phyloP scores from a whole-genome alignment of 35 echinoderm and acorn worm genomes.

The Ophiothrix spiculata region DNA sequence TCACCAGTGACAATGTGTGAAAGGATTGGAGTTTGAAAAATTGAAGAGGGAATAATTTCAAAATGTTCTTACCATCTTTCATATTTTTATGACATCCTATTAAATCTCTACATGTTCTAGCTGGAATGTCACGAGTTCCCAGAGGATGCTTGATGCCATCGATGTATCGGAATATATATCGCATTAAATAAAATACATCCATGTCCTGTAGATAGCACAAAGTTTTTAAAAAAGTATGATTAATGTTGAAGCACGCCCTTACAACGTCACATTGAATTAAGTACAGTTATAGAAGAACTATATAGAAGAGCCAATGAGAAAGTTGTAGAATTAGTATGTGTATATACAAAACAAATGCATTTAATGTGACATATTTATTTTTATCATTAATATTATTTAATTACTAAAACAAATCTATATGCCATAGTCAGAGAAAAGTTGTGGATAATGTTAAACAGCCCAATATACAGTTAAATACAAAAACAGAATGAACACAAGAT shows the following conservation, averaged over 20 bases:
- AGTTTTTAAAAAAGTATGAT: background rate
- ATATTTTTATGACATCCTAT: slow-evolving; percentile 56
- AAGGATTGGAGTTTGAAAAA: too few relatives aligned
- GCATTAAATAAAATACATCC: slow-evolving; percentile 68
- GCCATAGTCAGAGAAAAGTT: too few relatives aligned
- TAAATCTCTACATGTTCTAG: slow-evolving; percentile 59
- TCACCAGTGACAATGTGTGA: too few relatives aligned
- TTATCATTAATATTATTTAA: too few relatives aligned
- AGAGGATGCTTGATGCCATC: slow-evolving; percentile 61
- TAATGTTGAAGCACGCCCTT: background rate
- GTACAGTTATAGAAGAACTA: background rate
- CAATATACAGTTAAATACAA: too few relatives aligned
- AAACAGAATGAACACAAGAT: too few relatives aligned
- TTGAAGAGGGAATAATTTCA: too few relatives aligned
- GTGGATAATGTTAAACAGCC: too few relatives aligned
- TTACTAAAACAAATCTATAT: too few relatives aligned
- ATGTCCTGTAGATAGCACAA: slow-evolving; percentile 49
- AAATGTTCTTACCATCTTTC: slow-evolving; percentile 42
- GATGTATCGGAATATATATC: slow-evolving; percentile 58
- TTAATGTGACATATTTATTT: too few relatives aligned
- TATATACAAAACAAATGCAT: too few relatives aligned
- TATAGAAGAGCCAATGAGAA: background rate
- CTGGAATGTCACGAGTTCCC: slow-evolving; percentile 62
- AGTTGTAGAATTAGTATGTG: background rate
- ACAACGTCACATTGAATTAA: too few relatives aligned